A percentile compares a stretch with the other conserved stretches of the same genome.
Conservation (phyloP, 2,113 vertebrate species). For the Pitta sordida region DNA sequence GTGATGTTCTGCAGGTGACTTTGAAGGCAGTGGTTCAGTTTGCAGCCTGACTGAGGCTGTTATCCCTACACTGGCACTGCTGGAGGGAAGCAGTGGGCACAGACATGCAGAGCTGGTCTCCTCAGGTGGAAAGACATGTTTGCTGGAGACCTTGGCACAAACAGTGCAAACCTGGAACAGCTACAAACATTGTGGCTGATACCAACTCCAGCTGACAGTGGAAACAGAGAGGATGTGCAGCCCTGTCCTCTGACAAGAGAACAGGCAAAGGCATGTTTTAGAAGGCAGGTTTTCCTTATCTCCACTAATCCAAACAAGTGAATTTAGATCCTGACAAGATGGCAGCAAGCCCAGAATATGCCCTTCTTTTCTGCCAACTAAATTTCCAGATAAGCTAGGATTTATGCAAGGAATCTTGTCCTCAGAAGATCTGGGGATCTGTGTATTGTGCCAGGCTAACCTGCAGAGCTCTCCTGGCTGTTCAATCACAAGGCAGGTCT, state of each 20-base stretch:
- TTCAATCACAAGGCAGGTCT: not conserved
- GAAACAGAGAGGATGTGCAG: not conserved
- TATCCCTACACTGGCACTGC: not conserved
- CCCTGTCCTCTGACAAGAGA: not conserved
- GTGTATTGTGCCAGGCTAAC: not conserved
- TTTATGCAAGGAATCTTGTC: slow-evolving; percentile 23
- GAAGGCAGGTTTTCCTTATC: not conserved
- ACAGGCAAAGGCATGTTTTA: not conserved
- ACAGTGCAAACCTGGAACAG: not conserved
- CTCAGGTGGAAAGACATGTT: not conserved
- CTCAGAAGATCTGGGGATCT: not conserved
- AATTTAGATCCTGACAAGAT: slow-evolving; percentile 9
- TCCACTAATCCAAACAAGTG: not conserved
- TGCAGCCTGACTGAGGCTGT: not conserved
- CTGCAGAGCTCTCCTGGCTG: not conserved
- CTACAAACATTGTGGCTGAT: not conserved
- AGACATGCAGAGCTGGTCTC: not conserved
- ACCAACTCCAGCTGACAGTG: not conserved
- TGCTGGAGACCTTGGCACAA: not conserved
- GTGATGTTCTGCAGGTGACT: not conserved
- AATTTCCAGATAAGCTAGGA: not conserved
- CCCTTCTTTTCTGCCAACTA: not conserved
- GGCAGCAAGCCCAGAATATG: slow-evolving; percentile 39
- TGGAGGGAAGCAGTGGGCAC: not conserved
- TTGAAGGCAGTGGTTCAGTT: not conserved